These are phyloP conservation scores for Daubentonia madagascariensis DNA, from an alignment of 2,113 vertebrate species.

Conservation along the genomic window DNA sequence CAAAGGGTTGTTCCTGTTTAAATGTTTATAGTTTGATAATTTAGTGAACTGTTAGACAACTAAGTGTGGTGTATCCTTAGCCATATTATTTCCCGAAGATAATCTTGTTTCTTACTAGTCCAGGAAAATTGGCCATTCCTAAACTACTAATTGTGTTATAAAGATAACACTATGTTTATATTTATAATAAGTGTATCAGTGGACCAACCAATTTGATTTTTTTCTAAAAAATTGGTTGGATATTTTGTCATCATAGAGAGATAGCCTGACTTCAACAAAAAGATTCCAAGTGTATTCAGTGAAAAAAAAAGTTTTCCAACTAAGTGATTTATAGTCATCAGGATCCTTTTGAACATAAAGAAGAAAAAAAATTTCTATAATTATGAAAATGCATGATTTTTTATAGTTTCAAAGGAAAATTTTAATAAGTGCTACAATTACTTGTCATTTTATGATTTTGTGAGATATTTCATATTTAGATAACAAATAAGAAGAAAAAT, in stretches of 20 bases:
- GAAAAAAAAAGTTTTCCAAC: neutral
- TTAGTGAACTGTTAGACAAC: neutral
- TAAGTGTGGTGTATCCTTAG: neutral
- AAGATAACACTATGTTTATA: neutral
- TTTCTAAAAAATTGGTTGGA: neutral
- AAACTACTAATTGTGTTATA: neutral
- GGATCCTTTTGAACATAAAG: slow-evolving; percentile 14
- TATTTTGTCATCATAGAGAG: neutral
- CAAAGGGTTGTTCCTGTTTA: neutral
- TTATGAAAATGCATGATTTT: no score
- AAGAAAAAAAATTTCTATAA: neutral
- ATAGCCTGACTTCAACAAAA: neutral
- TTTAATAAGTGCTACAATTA: neutral
- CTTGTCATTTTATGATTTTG: neutral
- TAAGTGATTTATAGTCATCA: neutral
- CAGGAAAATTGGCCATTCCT: neutral
- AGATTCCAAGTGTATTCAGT: neutral
- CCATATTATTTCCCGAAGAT: neutral
- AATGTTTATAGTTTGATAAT: neutral
- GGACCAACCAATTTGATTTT: neutral
- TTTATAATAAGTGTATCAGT: neutral
- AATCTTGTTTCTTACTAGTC: neutral
- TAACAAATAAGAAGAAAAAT: neutral
- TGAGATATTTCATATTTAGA: neutral
- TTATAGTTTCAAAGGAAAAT: no score